Evolutionary conservation across 1,140 invertebrate species (phyloP).

Genomic region (Rhyacophila brunnea): DNA sequence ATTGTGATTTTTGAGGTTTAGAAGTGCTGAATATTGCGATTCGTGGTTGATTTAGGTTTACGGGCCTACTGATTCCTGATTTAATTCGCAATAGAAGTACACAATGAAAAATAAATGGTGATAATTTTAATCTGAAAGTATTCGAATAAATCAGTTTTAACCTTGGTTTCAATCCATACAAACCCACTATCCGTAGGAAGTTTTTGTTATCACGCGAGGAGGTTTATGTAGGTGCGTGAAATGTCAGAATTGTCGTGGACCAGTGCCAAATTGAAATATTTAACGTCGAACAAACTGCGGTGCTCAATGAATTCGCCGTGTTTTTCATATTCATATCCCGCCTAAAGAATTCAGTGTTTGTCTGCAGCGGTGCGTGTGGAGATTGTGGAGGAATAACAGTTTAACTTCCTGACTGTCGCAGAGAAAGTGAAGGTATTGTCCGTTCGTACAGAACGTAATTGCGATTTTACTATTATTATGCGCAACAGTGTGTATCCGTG

Average conservation of each 20-base stretch:
- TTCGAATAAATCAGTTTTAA: background rate
- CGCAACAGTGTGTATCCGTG: slow-evolving; percentile 24
- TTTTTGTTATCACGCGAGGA: slow-evolving; percentile 24
- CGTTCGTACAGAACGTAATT: slow-evolving; percentile 18
- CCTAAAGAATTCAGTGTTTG: slow-evolving; percentile 14
- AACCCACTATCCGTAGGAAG: slow-evolving; percentile 15
- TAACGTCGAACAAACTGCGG: slow-evolving; percentile 16
- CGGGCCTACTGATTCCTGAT: no score
- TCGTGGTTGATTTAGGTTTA: no score
- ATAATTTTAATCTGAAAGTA: no score
- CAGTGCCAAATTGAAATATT: slow-evolving; percentile 25
- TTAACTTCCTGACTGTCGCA: slow-evolving; percentile 19
- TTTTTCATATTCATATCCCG: slow-evolving; percentile 8
- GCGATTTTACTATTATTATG: slow-evolving; percentile 22
- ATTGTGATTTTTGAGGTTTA: no score
- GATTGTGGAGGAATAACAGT: background rate
- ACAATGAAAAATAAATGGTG: no score
- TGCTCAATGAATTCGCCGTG: slow-evolving; percentile 8
- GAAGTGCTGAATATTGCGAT: no score
- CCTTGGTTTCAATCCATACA: slow-evolving; percentile 20
- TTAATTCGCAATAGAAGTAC: no score
- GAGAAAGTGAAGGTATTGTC: slow-evolving; percentile 25
- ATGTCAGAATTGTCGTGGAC: slow-evolving; percentile 25
- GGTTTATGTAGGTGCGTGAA: slow-evolving; percentile 23
- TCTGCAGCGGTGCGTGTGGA: slow-evolving; percentile 3